Percentiles rank a stretch among this genome's conserved stretches.
Evolutionary conservation across 1,140 invertebrate genomes (phyloP).

Genomic region (Drosophila hydei): DNA sequence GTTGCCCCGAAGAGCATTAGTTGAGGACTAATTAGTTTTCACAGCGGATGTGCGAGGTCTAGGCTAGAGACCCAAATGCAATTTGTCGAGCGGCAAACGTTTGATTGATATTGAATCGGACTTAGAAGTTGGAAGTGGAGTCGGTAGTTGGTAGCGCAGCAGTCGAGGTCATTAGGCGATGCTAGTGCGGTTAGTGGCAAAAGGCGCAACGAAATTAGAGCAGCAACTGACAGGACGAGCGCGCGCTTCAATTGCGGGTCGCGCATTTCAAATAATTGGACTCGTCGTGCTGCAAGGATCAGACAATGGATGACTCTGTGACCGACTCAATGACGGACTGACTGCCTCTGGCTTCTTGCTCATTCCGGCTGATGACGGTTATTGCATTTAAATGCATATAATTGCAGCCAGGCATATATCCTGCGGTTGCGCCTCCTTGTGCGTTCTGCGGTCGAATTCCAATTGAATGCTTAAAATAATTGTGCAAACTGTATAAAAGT

Average conservation of each 20-base stretch:
- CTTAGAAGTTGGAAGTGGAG: conserved; percentile 5
- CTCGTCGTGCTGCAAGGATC: conserved; percentile 43
- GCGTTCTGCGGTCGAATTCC: conserved; percentile 65
- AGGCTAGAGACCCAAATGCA: conserved; percentile 47
- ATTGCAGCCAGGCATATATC: conserved; percentile 60
- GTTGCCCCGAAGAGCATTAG: conserved; percentile 44
- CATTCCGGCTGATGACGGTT: conserved; percentile 70
- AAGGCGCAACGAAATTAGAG: conserved; percentile 72
- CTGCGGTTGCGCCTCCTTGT: conserved; percentile 56
- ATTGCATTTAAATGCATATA: conserved; percentile 82
- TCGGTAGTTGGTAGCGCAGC: conserved; percentile 29
- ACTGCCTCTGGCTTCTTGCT: conserved; percentile 5
- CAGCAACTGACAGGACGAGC: conserved; percentile 40
- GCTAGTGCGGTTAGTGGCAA: conserved; percentile 52
- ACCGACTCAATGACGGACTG: background rate
- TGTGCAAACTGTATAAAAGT: conserved; percentile 72
- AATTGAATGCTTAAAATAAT: conserved; percentile 82
- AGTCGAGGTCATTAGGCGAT: conserved; percentile 65
- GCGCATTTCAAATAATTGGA: conserved; percentile 76
- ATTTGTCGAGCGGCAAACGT: conserved; percentile 77
- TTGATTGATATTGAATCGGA: conserved; percentile 80
- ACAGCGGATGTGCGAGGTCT: conserved; percentile 40
- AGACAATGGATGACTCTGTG: conserved; percentile 22
- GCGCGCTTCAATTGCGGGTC: conserved; percentile 73
- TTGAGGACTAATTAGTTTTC: conserved; percentile 65